These are phyloP conservation scores for Meriones unguiculatus DNA, from an alignment of 2,113 vertebrate species.

Conservation along the genomic window DNA sequence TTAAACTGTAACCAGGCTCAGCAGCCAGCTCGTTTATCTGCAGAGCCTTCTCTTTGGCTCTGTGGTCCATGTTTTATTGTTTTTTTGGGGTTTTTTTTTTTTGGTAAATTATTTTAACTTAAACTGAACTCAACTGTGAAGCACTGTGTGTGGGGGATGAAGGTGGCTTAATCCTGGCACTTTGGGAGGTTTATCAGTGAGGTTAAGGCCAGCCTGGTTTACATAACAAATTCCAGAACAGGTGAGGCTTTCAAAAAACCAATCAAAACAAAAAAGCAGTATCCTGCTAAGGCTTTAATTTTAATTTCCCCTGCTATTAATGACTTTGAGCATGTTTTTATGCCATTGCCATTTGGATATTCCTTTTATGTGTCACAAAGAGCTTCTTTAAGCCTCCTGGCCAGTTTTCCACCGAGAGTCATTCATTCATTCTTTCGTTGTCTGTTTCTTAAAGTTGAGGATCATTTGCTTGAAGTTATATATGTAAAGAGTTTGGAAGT, in stretches of 20 bases:
- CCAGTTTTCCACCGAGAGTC: not conserved
- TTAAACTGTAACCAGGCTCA: not conserved
- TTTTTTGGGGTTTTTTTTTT: not conserved
- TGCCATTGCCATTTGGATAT: rapidly evolving
- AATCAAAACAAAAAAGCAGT: not conserved
- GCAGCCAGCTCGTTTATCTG: not conserved
- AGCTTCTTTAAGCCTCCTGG: not conserved
- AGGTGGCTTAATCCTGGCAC: too few species aligned
- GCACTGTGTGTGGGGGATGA: rapidly evolving
- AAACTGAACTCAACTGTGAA: not conserved
- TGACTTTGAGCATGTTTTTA: not conserved
- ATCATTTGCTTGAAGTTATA: not conserved
- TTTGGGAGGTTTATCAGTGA: too few species aligned
- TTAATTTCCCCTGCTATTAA: not conserved
- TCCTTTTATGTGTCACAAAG: not conserved
- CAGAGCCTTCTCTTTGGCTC: too few species aligned
- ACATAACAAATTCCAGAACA: not conserved
- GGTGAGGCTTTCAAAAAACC: not conserved
- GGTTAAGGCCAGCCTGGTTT: not conserved
- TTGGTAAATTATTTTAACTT: not conserved
- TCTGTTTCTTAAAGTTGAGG: not conserved
- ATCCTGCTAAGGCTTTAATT: not conserved
- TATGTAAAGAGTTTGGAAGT: not conserved
- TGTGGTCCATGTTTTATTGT: too few species aligned
- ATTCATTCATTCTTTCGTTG: not conserved